Evolutionary conservation across 2,113 vertebrate genomes (phyloP).

Genomic region (Erythrolamprus reginae): DNA sequence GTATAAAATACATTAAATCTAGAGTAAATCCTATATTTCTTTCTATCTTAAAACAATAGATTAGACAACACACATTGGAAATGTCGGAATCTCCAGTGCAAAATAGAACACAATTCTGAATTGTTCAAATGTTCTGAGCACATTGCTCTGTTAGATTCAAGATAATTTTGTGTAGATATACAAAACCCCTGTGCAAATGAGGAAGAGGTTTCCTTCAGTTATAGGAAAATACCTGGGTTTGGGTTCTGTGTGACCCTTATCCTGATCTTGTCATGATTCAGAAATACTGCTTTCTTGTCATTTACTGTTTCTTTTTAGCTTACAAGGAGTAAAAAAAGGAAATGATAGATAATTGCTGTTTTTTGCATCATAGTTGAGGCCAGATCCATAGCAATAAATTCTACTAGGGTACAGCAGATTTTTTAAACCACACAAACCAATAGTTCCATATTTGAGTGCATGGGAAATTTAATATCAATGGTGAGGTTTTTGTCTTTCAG

Average conservation of each 20-base stretch:
- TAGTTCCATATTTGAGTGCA: background rate
- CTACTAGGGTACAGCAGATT: background rate
- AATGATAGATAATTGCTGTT: background rate
- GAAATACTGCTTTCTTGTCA: background rate
- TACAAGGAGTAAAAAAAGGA: background rate
- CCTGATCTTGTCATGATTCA: background rate
- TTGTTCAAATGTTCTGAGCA: background rate
- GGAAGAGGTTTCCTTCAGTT: background rate
- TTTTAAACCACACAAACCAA: background rate
- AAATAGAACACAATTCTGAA: background rate
- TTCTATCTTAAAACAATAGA: background rate
- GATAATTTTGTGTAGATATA: background rate
- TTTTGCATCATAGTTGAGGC: background rate
- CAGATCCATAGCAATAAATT: background rate
- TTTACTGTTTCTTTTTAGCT: background rate
- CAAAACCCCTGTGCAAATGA: background rate
- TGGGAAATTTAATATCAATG: background rate
- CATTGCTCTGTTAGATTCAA: background rate
- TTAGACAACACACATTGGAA: background rate
- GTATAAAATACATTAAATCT: background rate
- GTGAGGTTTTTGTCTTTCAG: constrained; percentile 42
- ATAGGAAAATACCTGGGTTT: background rate
- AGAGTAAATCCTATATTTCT: background rate
- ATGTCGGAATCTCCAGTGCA: background rate
- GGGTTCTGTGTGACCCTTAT: background rate